Evolutionary conservation across 2,888 invertebrate species (phyloP), one percentile per base, ranked within the genome.

Genomic region (Andrena chrysosceles): DNA sequence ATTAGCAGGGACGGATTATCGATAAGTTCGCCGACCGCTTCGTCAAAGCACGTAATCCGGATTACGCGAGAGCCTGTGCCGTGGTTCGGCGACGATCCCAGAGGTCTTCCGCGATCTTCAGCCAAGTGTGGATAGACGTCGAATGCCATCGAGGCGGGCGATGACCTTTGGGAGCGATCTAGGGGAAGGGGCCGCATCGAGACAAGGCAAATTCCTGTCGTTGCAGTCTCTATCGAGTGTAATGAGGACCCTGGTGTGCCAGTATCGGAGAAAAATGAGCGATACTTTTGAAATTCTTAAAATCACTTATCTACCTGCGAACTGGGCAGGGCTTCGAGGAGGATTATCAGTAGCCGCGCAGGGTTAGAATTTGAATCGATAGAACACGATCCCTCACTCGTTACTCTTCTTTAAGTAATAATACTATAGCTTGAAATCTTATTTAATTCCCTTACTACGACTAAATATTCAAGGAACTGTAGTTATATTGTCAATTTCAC

Each of bases 41-140:
- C 56, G 33, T 23, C 31, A 26, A 0, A 20, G 59, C 76, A 72
- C 63, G 54, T 77, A 72, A 72, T 68, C 54, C 72, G 63, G 72
- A 72, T 80, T 67, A 67, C 42, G 60, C 31, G 80, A 31, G 49
- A 20, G 10, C 67, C 20, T 52, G 49, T 2, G 33, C 54, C 67
- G 20, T 31, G 23, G 52, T 13, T 16, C 23, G 35, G 31, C 35
- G 16, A 35, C 20, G 35, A 68, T 60, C 60, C 60, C 60, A n/a
- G 60, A 56, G 48, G 29, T 8, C 56, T 60, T 54, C n/a, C 59
- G n/a, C 33, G 33, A n/a, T 56, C 31, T 33, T 72, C 4, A 49
- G 20, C 8, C 23, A 52, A 48, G 23, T 62, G 26, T 16, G 48
- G 35, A 59, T 31, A 31, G 33, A 76, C 26, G 10, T 67, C 42